phyloP scores from a whole-genome alignment of 1,140 invertebrate genomes.

The Bombus confusus region DNA sequence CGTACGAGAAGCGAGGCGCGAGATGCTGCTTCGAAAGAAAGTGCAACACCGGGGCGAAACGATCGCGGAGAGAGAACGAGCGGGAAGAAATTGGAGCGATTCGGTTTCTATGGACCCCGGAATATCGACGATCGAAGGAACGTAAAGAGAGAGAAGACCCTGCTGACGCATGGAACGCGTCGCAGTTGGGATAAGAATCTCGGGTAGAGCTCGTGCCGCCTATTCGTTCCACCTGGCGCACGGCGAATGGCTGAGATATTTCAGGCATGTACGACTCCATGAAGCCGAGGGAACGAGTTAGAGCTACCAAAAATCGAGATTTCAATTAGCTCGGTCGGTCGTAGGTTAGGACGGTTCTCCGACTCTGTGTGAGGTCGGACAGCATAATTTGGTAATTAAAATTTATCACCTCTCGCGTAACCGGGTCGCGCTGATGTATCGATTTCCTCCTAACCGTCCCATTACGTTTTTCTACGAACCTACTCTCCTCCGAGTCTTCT shows the following conservation, averaged over 20 bases:
- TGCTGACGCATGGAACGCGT: conserved; percentile 3
- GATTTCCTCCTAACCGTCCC: neutral
- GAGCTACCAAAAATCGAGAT: neutral
- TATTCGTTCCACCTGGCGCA: conserved; percentile 33
- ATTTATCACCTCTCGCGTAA: neutral
- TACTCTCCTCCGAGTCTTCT: neutral
- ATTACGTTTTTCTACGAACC: neutral
- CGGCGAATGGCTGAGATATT: conserved; percentile 9
- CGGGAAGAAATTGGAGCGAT: neutral
- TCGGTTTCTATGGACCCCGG: neutral
- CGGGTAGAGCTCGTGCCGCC: neutral
- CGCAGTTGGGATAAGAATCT: conserved; percentile 1
- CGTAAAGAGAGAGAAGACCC: neutral
- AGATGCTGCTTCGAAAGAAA: neutral
- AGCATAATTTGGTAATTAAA: conserved; percentile 20
- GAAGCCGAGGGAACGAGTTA: neutral
- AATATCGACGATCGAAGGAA: conserved; percentile 13
- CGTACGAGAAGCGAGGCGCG: neutral
- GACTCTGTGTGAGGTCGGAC: too few relatives aligned
- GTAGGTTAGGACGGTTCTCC: neutral
- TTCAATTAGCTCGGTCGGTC: neutral
- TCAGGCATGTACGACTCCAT: neutral
- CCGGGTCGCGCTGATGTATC: neutral
- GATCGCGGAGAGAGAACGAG: too few relatives aligned
- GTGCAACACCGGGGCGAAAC: neutral